Base-by-base conservation (phyloP, 1,140 invertebrate genomes). In the Aricia agestis region DNA sequence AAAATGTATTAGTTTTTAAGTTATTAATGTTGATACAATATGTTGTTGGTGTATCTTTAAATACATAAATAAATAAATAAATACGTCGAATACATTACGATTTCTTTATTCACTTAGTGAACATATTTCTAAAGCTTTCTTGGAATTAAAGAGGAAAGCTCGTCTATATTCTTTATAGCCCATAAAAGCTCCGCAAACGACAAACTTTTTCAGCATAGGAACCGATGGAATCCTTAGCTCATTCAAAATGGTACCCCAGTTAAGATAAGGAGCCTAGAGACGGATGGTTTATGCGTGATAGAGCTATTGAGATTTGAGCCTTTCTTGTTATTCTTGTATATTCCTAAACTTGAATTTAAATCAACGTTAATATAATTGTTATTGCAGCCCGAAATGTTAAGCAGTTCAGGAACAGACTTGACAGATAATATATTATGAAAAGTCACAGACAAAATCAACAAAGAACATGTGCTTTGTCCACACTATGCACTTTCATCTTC, bases 141-240 rank as follows among this genome's bases (percentile, higher is more conserved):
- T 25, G 7, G 18, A 25, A 63, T 63, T 63, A 63, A 63, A 63
- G 19, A 63, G 19, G 59, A 31, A 63, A 19, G 7, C 59, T 63
- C 59, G 18, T 63, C 59, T 63, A 63, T 25, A 63, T 63, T 63
- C 59, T 63, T 63, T 63, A 63, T 63, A 63, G 59, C 59, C 59
- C 59, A 63, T 63, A 63, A 63, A 63, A 63, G 59, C 59, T 63
- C 59, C 59, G 10, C 59, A 63, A 63, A 63, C 59, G 59, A 25
- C 59, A 18, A 63, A 63, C 59, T 63, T 63, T 63, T 63, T 63
- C 59, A 63, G 10, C 59, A 63, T 63, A 25, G 59, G 6, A 63
- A 63, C 59, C n/a, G 17, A 63, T 59, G 58, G 18, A 17, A 59
- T 59, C 58, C 58, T 10, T 11, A 19, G 19, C 59, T 63, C 59